These are phyloP conservation scores for Drosophila testacea DNA, from an alignment of 2,888 invertebrate genomes.

Conservation along the genomic window DNA sequence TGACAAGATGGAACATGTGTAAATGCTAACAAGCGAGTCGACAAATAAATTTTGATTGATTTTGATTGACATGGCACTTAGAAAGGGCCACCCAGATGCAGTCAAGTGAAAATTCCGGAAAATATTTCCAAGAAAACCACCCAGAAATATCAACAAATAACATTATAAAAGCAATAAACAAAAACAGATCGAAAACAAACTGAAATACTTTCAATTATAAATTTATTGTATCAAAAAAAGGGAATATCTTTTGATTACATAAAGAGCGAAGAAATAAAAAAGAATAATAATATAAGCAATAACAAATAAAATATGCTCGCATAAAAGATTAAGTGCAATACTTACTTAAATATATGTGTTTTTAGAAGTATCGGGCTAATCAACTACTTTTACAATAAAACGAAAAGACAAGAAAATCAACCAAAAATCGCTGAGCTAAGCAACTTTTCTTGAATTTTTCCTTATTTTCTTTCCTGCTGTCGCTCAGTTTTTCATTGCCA, in stretches of 20 bases:
- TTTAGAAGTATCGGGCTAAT: constrained; percentile 50
- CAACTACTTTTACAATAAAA: constrained; percentile 48
- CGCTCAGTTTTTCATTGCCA: constrained; percentile 44
- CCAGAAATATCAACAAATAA: constrained; percentile 24
- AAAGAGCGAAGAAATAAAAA: too few species aligned
- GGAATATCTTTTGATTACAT: neutral
- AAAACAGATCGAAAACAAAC: neutral
- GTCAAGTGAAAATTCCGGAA: constrained; percentile 24
- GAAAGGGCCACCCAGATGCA: constrained; percentile 48
- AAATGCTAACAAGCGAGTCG: constrained; percentile 62
- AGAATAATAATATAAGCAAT: constrained; percentile 20
- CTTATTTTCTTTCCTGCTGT: constrained; percentile 28
- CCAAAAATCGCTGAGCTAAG: constrained; percentile 53
- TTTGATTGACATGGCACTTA: constrained; percentile 74
- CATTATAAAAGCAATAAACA: constrained; percentile 4
- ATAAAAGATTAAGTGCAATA: constrained; percentile 48
- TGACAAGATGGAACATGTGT: constrained; percentile 60
- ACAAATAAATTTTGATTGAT: constrained; percentile 73
- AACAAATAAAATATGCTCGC: constrained; percentile 31
- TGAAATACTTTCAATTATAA: constrained; percentile 27
- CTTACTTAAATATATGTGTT: constrained; percentile 33
- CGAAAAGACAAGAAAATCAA: neutral
- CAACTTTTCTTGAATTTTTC: constrained; percentile 44
- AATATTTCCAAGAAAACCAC: constrained; percentile 20
- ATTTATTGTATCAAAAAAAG: neutral